A percentile compares a stretch with the other conserved stretches of the same genome.
Conservation (phyloP, 2,888 invertebrate species). For the Limnephilus marmoratus region DNA sequence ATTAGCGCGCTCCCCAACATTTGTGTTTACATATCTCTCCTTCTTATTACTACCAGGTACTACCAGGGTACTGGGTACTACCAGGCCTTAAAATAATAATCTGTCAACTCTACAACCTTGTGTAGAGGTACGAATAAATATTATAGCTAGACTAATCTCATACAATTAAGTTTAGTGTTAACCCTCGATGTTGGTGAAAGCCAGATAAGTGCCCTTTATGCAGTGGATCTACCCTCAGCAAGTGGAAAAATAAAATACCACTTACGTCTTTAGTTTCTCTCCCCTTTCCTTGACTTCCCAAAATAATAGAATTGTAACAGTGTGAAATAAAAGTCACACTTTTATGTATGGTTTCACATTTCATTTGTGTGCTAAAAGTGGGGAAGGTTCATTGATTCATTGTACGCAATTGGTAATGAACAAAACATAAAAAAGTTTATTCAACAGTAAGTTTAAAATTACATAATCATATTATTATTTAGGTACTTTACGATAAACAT, state of each 20-base stretch:
- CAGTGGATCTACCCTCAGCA: background rate
- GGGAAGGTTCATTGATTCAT: background rate
- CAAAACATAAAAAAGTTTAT: background rate
- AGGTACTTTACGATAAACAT: background rate
- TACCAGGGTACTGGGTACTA: no score
- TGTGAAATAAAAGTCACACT: background rate
- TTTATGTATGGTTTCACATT: background rate
- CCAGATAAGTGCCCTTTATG: background rate
- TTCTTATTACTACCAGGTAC: no score
- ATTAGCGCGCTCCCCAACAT: no score
- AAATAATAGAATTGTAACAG: background rate
- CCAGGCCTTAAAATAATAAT: no score
- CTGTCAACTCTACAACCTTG: background rate
- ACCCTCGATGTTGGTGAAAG: background rate
- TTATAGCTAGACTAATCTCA: background rate
- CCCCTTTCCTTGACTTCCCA: background rate
- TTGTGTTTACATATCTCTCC: no score
- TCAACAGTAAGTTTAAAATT: background rate
- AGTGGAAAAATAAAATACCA: background rate
- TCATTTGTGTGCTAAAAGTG: background rate
- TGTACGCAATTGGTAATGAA: background rate
- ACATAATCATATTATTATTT: background rate
- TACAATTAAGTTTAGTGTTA: background rate
- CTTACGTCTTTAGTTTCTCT: background rate
- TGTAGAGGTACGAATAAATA: no score